Conservation (phyloP, 2,113 vertebrate genomes). For the Malurus alboscapulatus region DNA sequence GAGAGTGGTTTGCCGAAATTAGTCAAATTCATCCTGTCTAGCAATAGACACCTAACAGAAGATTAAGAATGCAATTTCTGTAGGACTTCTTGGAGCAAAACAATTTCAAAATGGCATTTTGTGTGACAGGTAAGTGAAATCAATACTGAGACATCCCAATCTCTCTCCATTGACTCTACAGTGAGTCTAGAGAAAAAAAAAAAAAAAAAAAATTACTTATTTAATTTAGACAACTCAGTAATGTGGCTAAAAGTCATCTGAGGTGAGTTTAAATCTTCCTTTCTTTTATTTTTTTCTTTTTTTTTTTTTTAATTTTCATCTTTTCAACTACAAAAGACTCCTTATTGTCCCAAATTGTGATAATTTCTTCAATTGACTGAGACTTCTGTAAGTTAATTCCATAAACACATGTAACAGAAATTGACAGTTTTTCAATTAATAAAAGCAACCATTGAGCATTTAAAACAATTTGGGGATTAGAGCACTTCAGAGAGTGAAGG, state of each 20-base stretch:
- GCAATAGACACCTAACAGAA: neutral
- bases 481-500: neutral
- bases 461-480: neutral
- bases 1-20: neutral
- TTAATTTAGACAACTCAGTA: neutral
- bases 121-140: neutral
- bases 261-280: neutral
- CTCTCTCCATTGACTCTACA: neutral
- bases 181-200: neutral
- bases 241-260: neutral
- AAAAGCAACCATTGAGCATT: neutral
- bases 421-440: neutral
- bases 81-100: neutral
- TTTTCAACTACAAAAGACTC: neutral
- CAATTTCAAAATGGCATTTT: neutral
- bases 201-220: neutral
- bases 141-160: neutral
- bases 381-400: neutral
- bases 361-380: neutral
- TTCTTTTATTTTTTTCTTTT: fast-evolving
- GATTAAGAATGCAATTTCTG: neutral
- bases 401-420: neutral
- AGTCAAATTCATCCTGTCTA: neutral
- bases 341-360: neutral
- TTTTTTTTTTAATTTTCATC: fast-evolving